Base-by-base conservation (phyloP, 2,888 invertebrate genomes). In the Epiblema foenella region DNA sequence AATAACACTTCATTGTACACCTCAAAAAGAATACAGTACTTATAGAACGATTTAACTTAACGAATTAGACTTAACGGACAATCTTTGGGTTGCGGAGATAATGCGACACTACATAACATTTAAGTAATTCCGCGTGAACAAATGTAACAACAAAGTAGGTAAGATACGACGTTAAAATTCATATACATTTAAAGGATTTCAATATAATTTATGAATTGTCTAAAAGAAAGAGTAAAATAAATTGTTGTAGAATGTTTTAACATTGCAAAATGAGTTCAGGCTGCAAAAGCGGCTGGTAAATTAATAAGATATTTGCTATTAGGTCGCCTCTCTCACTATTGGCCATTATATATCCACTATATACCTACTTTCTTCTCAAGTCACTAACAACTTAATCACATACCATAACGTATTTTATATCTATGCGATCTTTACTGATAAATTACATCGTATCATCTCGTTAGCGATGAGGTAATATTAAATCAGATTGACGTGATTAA, bases 371-470 rank as follows among this genome's bases (percentile, higher is more conserved):
- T 62, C 51, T 33, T 62, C 49, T 33, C 29, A 51, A 29, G 12
- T 12, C 49, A 49, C 17, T 29, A 11, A 62, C 46, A 1, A 29
- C 46, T 49, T n/a, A 20, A 59, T 33, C 20, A 62, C 7, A 33
- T 75, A 56, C 56, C 20, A 10, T 7, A 18, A 33, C 49, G 39
- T 63, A 57, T 29, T 33, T 57, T 37, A 33, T 24, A 46, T n/a
- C 12, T 49, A 54, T 58, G 63, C 51, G 46, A 70, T 65, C 59
- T 29, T 29, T 37, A 18, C 15, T 60, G 17, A 37, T 70, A 65
- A 70, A 54, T 59, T 69, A 69, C 58, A 57, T n/a, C 62, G 39
- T 64, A 57, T 57, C 18, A 20, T n/a, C 59, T 70, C 46, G 52
- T 59, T 64, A 65, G 59, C 46, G 18, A n/a, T 54, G 17, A 24